A percentile compares a stretch with the other conserved stretches of the same genome.
These are phyloP conservation scores for Tetranychus urticae DNA, from an alignment of 1,140 invertebrate genomes.

Conservation along the genomic window DNA sequence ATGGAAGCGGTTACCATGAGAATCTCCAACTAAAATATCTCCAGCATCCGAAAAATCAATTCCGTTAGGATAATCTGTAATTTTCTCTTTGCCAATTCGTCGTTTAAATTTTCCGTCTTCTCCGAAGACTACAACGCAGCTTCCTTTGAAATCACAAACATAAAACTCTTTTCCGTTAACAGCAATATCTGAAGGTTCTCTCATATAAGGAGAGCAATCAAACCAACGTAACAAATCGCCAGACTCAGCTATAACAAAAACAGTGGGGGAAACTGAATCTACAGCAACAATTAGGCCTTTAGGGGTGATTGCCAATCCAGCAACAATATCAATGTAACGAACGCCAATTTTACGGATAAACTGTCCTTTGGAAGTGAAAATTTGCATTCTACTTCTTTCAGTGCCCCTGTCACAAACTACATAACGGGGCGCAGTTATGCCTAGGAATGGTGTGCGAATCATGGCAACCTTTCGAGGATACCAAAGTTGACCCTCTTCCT, in stretches of 20 bases:
- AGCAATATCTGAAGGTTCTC: conserved; percentile 83
- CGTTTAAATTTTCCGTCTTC: conserved; percentile 69
- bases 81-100: conserved; percentile 72
- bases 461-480: conserved; percentile 49
- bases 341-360: conserved; percentile 71
- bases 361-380: conserved; percentile 36
- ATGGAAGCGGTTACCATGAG: conserved; percentile 89
- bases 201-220: conserved; percentile 84
- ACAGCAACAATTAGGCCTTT: conserved; percentile 79
- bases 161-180: conserved; percentile 74
- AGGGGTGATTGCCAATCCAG: conserved; percentile 64
- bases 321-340: conserved; percentile 77
- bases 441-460: neutral
- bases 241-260: conserved; percentile 66
- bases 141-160: conserved; percentile 90
- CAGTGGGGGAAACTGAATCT: conserved; percentile 82
- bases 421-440: conserved; percentile 28
- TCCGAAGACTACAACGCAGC: conserved; percentile 85
- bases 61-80: conserved; percentile 88
- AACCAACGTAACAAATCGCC: conserved; percentile 78
- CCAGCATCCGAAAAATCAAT: conserved; percentile 87
- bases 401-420: conserved; percentile 88
- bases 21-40: conserved; percentile 82
- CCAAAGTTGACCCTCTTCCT: conserved; percentile 83
- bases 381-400: conserved; percentile 83